Conservation (phyloP, 2,113 vertebrate species). For the Ginglymostoma cirratum region DNA sequence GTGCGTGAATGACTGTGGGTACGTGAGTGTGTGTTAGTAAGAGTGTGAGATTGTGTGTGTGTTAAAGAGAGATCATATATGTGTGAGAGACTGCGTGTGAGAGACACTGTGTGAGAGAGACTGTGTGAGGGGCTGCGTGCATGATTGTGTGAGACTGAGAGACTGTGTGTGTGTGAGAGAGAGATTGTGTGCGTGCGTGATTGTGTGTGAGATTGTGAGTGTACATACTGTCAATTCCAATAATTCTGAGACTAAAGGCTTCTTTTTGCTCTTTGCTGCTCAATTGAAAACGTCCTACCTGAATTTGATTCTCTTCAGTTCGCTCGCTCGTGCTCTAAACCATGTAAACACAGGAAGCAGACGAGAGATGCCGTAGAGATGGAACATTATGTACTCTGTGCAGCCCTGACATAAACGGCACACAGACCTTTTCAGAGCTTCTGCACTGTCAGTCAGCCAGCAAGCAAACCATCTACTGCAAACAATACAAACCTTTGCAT, state of each 20-base stretch:
- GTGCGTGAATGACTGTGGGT: too few relatives aligned
- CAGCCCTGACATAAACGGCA: conserved; percentile 22
- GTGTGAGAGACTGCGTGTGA: too few relatives aligned
- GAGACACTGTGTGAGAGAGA: too few relatives aligned
- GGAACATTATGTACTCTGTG: conserved; percentile 34
- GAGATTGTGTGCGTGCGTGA: background rate
- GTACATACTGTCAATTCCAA: background rate
- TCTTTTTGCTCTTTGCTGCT: conserved; percentile 7
- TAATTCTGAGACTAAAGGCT: background rate
- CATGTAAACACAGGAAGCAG: conserved; percentile 37
- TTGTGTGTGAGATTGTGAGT: background rate
- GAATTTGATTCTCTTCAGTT: conserved; percentile 27
- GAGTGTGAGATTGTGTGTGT: background rate
- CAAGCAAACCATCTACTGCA: background rate
- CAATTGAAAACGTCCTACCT: background rate
- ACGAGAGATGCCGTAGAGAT: conserved; percentile 32
- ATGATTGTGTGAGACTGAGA: too few relatives aligned
- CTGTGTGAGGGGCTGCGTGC: too few relatives aligned
- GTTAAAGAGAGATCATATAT: too few relatives aligned
- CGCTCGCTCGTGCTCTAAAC: background rate
- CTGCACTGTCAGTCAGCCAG: conserved; percentile 3
- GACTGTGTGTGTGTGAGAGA: background rate
- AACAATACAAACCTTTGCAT: background rate
- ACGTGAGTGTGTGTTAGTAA: too few relatives aligned
- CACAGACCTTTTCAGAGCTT: background rate